Base-by-base conservation (phyloP, 1,140 invertebrate species). In the Stenopsyche tienmushanensis region DNA sequence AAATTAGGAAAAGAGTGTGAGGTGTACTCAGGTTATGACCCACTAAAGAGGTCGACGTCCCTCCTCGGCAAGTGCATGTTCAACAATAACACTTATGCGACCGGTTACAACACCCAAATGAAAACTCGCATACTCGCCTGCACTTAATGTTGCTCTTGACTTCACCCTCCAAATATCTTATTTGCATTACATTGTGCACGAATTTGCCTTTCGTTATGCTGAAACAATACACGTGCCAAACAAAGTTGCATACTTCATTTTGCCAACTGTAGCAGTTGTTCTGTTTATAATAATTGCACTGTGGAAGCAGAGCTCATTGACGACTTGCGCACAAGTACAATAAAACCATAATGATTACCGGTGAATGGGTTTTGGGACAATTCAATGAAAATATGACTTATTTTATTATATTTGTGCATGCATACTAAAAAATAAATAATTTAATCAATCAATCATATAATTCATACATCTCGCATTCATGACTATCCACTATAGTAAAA, bases 81-180 rank as follows among this genome's bases (percentile, higher is more conserved):
- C 9, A 13, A 44, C 34, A 62, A 62, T 62, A 62, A 62, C 59
- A 62, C 59, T 62, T 62, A 26, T 3, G 59, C 29, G 59, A 52
- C 59, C 45, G 20, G 45, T 62, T 62, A 52, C 59, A 20, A 44
- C 42, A 26, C 45, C 59, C 59, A 62, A 62, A 62, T 62, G 59
- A 62, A 52, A 52, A 42, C 59, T 29, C 26, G 13, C 59, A 44
- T 25, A 20, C 25, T 50, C 59, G 20, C 18, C 45, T 52, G 47
- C 59, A 62, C 59, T 62, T 62, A 62, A 44, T 44, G 25, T 17
- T 45, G 18, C 41, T 23, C 57, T 42, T 2, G 45, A 25, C 44
- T 52, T 62, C 34, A 29, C 17, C 29, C 15, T 20, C 17, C 15
- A 20, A 29, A 62, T 52, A 52, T 52, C 45, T 62, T 62, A 62